Conservation (phyloP, 2,797 vertebrate genomes). For the Fratercula arctica region DNA sequence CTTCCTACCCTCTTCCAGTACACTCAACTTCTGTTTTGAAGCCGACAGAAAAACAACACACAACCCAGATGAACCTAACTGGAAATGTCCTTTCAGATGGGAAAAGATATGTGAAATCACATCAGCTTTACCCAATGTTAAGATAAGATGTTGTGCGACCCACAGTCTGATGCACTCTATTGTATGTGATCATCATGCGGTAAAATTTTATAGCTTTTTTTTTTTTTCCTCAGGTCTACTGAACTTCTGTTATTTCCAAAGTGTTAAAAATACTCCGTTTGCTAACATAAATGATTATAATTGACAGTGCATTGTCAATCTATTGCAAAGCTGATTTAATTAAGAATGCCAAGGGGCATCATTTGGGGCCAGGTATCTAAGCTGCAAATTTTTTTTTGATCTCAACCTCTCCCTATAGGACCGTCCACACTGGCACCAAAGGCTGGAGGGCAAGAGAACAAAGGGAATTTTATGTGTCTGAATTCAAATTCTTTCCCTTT, state of each 20-base stretch:
- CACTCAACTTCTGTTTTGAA: background rate
- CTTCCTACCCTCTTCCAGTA: background rate
- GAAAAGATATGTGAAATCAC: constrained; percentile 13
- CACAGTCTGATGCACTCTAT: background rate
- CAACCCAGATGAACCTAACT: background rate
- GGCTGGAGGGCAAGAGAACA: constrained; percentile 96
- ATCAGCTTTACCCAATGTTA: constrained; percentile 1
- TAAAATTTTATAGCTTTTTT: constrained; percentile 36
- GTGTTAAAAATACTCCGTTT: constrained; percentile 71
- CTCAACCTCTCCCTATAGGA: constrained; percentile 86
- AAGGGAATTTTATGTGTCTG: constrained; percentile 89
- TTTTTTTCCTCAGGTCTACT: background rate
- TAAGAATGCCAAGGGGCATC: constrained; percentile 92
- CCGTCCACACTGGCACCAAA: constrained; percentile 86
- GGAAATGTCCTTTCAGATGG: background rate
- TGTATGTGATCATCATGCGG: constrained; percentile 10
- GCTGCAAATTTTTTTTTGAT: constrained; percentile 85
- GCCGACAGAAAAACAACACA: background rate
- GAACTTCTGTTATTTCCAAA: constrained; percentile 62
- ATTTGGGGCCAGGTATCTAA: constrained; percentile 89
- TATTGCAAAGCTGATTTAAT: constrained; percentile 88
- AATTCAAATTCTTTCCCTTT: constrained; percentile 88
- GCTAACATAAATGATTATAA: constrained; percentile 92
- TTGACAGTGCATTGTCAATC: constrained; percentile 88
- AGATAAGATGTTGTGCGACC: constrained; percentile 43